Percentiles rank a stretch among this genome's conserved stretches.
Conservation (phyloP, 2,888 invertebrate species). For the Lithophane socia region DNA sequence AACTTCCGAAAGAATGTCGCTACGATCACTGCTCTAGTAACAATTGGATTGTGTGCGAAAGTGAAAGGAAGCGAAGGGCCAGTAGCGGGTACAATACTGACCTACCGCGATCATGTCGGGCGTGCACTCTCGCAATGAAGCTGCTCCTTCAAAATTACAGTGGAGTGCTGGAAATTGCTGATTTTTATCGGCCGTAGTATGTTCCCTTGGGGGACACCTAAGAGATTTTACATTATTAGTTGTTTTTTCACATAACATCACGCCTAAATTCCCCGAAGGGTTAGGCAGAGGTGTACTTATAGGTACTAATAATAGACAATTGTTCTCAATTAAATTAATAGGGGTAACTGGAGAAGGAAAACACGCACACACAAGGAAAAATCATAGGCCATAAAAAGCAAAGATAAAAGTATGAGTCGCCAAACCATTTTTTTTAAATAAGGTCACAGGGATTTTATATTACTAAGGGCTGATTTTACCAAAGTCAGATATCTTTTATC, state of each 20-base stretch:
- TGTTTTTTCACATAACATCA: neutral
- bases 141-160: conserved; percentile 10
- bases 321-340: neutral
- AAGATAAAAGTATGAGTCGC: neutral
- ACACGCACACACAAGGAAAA: neutral
- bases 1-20: conserved; percentile 15
- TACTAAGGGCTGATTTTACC: too few species aligned
- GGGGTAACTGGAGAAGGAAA: neutral
- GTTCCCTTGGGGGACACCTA: conserved; percentile 11
- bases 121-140: conserved; percentile 34
- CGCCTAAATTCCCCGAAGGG: too few species aligned
- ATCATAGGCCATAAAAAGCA: neutral
- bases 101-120: conserved; percentile 47
- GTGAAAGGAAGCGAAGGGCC: conserved; percentile 63
- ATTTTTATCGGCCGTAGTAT: conserved; percentile 11
- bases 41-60: conserved; percentile 49
- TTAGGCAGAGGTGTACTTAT: neutral
- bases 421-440: neutral
- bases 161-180: neutral
- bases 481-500: too few species aligned
- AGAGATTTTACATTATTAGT: neutral
- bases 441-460: too few species aligned
- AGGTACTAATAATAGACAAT: neutral
- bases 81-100: conserved; percentile 50
- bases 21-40: conserved; percentile 31